Base-by-base conservation (phyloP, 2,113 vertebrate species). In the Vulpes lagopus region DNA sequence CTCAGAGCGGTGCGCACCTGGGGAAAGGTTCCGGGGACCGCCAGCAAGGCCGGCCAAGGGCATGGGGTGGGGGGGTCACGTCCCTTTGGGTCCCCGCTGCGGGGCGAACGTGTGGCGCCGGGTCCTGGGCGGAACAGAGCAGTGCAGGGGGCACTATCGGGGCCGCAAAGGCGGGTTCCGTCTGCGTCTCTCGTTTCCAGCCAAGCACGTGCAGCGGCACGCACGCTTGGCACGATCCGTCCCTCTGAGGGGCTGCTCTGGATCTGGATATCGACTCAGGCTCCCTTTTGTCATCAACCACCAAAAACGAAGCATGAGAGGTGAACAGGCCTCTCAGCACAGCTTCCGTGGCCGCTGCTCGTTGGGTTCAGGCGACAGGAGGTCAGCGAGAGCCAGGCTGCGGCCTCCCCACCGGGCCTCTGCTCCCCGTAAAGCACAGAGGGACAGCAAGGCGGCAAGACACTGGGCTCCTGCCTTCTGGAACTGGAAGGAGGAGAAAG, bases 21-120 rank as follows among this genome's bases (percentile, higher is more conserved):
- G 38, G 85, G 27, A 95, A n/a, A n/a, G 8, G 0, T 38, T 4
- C 2, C 0, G 22, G 22, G 8, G 27, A 4, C 3, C 65, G 9
- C 3, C 1, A n/a, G 49, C 27, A 27, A 19, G n/a, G 38, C 49
- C 32, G 32, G 17, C 49, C 15, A 17, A 43, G 62, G 78, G 35
- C 43, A 17, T 12, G 20, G n/a, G 25, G 14, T 4, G 1, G 38
- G 30, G 35, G 22, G 19, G 22, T 35, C 90, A 51, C 17, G 9
- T 65, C 22, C 88, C 69, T 25, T 14, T 5, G 0, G 3, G 64
- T 9, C 10, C 53, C 69, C 14, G 35, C 30, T 30, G 30, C 43
- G 27, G 11, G 10, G 0, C 23, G 55, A 53, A 73, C 0, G 0
- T 22, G 12, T 14, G 49, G 38, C 32, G 30, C 1, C 0, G 0